Evolutionary conservation across 2,113 vertebrate genomes (phyloP).

Genomic region (Chelonoidis abingdonii): DNA sequence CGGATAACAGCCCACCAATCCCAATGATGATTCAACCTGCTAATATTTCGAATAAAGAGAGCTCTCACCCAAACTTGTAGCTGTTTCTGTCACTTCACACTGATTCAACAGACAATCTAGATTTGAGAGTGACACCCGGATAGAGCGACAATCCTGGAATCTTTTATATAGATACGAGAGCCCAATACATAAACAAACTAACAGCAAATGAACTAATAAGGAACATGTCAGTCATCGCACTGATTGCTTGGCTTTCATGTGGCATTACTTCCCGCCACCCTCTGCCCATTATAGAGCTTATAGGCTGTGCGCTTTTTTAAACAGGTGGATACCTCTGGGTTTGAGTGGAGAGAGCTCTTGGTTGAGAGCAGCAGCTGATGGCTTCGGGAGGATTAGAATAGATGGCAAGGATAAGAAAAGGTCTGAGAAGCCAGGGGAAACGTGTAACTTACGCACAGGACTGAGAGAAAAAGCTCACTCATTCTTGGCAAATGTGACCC

Average conservation of each 20-base stretch:
- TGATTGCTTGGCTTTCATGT: background rate
- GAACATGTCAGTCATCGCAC: background rate
- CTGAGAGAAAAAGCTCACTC: background rate
- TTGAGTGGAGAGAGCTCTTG: background rate
- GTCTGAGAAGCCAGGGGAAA: background rate
- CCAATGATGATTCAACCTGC: background rate
- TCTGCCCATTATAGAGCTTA: background rate
- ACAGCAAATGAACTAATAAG: background rate
- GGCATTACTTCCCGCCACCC: background rate
- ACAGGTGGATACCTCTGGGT: background rate
- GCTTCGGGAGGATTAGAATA: background rate
- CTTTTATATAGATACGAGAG: background rate
- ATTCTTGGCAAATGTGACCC: rapidly evolving
- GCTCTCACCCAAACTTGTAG: background rate
- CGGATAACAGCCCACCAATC: background rate
- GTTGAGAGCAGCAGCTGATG: background rate
- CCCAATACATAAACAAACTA: background rate
- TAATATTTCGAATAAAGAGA: background rate
- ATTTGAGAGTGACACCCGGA: background rate
- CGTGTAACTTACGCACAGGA: background rate
- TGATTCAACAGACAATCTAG: background rate
- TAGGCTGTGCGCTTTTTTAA: background rate
- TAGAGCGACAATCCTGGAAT: background rate
- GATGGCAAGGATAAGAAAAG: background rate
- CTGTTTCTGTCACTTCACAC: background rate